Base-by-base conservation (phyloP, 2,113 vertebrate genomes). In the Paradoxurus hermaphroditus region DNA sequence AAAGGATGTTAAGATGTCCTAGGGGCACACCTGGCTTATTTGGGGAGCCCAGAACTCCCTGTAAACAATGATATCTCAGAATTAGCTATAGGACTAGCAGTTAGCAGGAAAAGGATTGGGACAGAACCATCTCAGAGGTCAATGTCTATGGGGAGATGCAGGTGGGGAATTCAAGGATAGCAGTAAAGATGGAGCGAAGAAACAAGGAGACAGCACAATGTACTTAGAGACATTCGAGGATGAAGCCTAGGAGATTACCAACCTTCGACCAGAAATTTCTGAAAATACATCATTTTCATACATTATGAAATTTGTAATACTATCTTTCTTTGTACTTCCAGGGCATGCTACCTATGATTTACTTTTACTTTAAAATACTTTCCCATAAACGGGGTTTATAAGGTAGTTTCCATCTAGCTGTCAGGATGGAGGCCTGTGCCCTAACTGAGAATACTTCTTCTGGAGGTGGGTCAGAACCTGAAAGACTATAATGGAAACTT, bases 191-290 rank as follows among this genome's bases (percentile, higher is more conserved):
- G 10, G 14, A 27, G 7, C 39, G 9, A 87, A 77, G 72, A 85
- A 83, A 13, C 49, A 53, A 51, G 46, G 14, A 14, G 70, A 34
- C 4, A 21, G 23, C 7, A 25, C 16, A 10, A 14, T 3, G 3
- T 31, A 53, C 39, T 89, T 62, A 83, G 36, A 95, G 51, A 67
- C 3, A 1, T 85, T n/a, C 34, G 4, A 51, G 15, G 41, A 25
- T 25, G 62, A 96, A 78, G 86, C 72, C 25, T 34, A 72, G 5
- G 65, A 96, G 90, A 93, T 73, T 36, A n/a, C 31, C 13, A 79
- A 63, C 19, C 44, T 93, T n/a, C n/a, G 86, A 62, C 27, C 70
- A 82, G 81, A 90, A 67, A 86, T 86, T 82, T 86, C 14, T 39
- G 16, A 96, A 92, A 78, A 29, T 81, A 87, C 0, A 82, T 10